Conservation (phyloP, 1,140 invertebrate genomes). For the Battus philenor region DNA sequence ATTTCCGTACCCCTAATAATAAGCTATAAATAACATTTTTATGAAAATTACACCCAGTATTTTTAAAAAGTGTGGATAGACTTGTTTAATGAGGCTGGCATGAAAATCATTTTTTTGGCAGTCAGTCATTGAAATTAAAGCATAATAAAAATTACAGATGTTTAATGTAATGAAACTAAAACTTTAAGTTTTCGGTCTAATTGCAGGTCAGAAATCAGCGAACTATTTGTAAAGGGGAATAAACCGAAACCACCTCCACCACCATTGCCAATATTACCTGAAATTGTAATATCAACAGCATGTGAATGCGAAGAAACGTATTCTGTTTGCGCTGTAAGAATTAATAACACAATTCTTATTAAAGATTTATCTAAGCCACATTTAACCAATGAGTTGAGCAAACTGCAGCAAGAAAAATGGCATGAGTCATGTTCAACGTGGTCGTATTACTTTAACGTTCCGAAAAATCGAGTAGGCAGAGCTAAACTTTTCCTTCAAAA, state of each 20-base stretch:
- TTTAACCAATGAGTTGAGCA: constrained; percentile 21
- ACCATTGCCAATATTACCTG: constrained; percentile 32
- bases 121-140: too few species aligned
- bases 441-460: constrained; percentile 63
- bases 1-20: too few species aligned
- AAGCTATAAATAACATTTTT: not conserved
- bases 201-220: constrained; percentile 46
- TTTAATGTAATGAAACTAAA: too few species aligned
- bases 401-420: constrained; percentile 40
- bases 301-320: constrained; percentile 1
- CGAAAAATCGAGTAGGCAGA: constrained; percentile 42
- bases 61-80: not conserved
- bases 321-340: constrained; percentile 44
- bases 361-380: constrained; percentile 37
- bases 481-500: constrained; percentile 53
- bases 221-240: constrained; percentile 45
- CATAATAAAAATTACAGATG: too few species aligned
- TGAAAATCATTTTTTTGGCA: too few species aligned
- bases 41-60: not conserved
- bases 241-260: constrained; percentile 38
- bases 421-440: constrained; percentile 44
- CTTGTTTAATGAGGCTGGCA: too few species aligned
- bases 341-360: constrained; percentile 51
- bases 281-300: constrained; percentile 20
- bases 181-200: constrained; percentile 7